These are phyloP conservation scores for Aplidium turbinatum DNA, from an alignment of 23 tunicate genomes.

Conservation along the genomic window DNA sequence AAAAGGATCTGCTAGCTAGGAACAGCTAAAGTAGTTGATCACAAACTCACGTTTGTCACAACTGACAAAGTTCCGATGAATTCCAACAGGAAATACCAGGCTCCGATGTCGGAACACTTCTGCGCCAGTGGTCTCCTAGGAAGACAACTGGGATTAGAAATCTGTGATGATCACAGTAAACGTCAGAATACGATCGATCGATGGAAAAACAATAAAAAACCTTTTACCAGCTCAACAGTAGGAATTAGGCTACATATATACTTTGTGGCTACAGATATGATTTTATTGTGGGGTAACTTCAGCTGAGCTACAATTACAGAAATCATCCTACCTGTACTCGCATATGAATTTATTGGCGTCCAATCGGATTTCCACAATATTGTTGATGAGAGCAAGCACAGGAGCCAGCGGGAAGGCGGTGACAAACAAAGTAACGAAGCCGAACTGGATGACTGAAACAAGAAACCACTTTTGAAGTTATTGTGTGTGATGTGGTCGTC, in stretches of 20 bases:
- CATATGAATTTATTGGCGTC: slow-evolving; percentile 92
- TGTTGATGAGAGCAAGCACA: slow-evolving; percentile 88
- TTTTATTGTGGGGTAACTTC: neutral
- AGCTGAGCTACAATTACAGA: neutral
- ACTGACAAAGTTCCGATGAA: slow-evolving; percentile 70
- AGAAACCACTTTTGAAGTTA: too few species aligned
- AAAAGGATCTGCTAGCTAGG: too few species aligned
- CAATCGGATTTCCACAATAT: slow-evolving; percentile 87
- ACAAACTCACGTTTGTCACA: slow-evolving; percentile 79
- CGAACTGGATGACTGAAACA: slow-evolving; percentile 94
- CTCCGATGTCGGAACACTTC: slow-evolving; percentile 77
- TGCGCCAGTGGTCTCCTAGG: slow-evolving; percentile 86
- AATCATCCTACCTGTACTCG: slow-evolving; percentile 50
- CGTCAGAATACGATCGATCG: too few species aligned
- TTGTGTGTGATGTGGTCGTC: too few species aligned
- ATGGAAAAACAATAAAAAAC: too few species aligned
- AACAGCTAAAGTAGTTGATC: too few species aligned
- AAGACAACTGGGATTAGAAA: too few species aligned
- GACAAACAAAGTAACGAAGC: slow-evolving; percentile 89
- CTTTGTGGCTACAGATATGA: too few species aligned
- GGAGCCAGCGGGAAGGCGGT: slow-evolving; percentile 99
- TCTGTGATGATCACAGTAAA: too few species aligned
- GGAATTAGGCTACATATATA: too few species aligned
- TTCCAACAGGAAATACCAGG: slow-evolving; percentile 84
- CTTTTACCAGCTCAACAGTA: too few species aligned